A percentile compares a stretch with the other conserved stretches of the same genome.
These are phyloP conservation scores for Acrobasis consociella DNA, from an alignment of 2,888 invertebrate species.

Conservation along the genomic window DNA sequence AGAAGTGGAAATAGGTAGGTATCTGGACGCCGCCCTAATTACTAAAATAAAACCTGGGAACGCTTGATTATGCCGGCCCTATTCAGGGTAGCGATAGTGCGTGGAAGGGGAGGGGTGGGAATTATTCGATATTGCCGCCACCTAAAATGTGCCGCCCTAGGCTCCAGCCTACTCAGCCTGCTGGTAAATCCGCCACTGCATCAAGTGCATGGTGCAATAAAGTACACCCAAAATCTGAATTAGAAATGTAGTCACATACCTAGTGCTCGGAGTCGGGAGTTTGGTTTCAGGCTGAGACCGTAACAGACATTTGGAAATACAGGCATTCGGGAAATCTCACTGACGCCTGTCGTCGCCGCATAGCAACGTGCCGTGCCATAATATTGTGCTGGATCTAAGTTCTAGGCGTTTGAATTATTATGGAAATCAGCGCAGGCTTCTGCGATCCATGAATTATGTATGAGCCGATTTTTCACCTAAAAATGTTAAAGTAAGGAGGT, in stretches of 20 bases:
- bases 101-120: too few relatives aligned
- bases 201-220: too few relatives aligned
- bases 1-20: too few relatives aligned
- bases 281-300: background rate
- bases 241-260: background rate
- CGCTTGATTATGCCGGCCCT: too few relatives aligned
- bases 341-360: slow-evolving; percentile 9
- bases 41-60: too few relatives aligned
- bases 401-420: slow-evolving; percentile 15
- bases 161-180: too few relatives aligned
- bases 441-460: background rate
- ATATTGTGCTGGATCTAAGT: slow-evolving; percentile 9
- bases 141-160: too few relatives aligned
- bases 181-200: too few relatives aligned
- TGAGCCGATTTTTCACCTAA: background rate
- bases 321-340: slow-evolving; percentile 2
- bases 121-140: too few relatives aligned
- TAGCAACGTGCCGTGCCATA: slow-evolving; percentile 10
- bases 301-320: background rate
- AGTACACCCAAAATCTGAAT: background rate
- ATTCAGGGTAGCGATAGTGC: too few relatives aligned
- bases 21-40: too few relatives aligned
- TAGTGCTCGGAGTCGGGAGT: background rate
- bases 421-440: slow-evolving; percentile 10
- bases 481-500: background rate